Percentiles rank a stretch among this genome's conserved stretches.
Evolutionary conservation across 2,113 vertebrate genomes (phyloP).

Genomic region (Psilopsiagon aurifrons): DNA sequence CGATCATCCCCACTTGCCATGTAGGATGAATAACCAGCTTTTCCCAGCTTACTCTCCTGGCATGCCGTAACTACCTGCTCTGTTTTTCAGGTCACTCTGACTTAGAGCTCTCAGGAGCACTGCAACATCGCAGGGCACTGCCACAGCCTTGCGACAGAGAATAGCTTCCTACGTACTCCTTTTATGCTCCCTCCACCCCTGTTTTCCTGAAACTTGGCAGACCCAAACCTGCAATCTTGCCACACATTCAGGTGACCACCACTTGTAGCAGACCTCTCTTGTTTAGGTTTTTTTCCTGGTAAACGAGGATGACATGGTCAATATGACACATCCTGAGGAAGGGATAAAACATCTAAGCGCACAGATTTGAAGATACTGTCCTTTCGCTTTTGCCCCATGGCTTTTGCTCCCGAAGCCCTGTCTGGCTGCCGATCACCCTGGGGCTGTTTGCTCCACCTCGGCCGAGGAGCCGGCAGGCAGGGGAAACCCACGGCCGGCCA

Average conservation of each 20-base stretch:
- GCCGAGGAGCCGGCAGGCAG: background rate
- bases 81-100: background rate
- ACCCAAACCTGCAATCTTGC: background rate
- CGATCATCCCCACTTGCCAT: background rate
- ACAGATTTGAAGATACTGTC: background rate
- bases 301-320: background rate
- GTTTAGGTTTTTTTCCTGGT: background rate
- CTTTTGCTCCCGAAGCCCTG: fast-evolving
- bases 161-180: background rate
- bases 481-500: no score
- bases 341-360: fast-evolving
- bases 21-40: background rate
- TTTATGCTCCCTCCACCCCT: background rate
- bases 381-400: background rate
- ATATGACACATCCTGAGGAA: background rate
- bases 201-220: background rate
- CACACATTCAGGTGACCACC: fast-evolving
- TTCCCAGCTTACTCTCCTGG: background rate
- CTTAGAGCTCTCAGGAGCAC: background rate
- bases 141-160: background rate
- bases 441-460: background rate
- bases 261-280: background rate
- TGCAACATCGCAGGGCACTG: background rate
- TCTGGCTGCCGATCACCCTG: background rate
- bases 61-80: background rate